phyloP scores from a whole-genome alignment of 1,140 invertebrate species.

The Eufriesea mexicana region DNA sequence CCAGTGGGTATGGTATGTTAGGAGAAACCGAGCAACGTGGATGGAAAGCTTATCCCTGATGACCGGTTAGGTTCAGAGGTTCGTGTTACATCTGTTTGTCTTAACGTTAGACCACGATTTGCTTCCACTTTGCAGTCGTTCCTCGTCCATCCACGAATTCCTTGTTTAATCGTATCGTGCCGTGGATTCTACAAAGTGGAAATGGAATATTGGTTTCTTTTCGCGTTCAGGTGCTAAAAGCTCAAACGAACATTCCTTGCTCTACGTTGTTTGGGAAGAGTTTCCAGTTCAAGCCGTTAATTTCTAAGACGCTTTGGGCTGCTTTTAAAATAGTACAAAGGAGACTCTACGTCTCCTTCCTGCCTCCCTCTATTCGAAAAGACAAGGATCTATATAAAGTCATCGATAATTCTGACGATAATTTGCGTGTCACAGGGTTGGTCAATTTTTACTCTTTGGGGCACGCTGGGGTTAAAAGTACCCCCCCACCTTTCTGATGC shows the following conservation, averaged over 20 bases:
- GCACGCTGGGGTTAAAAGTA: no score
- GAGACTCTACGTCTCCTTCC: background rate
- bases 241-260: background rate
- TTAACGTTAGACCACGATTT: background rate
- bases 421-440: no score
- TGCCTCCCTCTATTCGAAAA: background rate
- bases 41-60: background rate
- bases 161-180: background rate
- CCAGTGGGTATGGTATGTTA: no score
- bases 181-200: background rate
- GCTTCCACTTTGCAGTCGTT: background rate
- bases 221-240: background rate
- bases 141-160: no score
- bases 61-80: background rate
- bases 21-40: background rate
- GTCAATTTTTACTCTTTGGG: no score
- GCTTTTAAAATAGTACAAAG: background rate
- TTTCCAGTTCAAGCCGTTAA: background rate
- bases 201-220: background rate
- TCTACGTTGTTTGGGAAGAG: background rate
- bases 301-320: background rate
- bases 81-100: background rate
- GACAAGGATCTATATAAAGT: no score
- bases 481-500: no score
- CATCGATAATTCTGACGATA: no score